Base-by-base conservation (phyloP, 2,888 invertebrate genomes). In the Pandemis cinnamomeana region DNA sequence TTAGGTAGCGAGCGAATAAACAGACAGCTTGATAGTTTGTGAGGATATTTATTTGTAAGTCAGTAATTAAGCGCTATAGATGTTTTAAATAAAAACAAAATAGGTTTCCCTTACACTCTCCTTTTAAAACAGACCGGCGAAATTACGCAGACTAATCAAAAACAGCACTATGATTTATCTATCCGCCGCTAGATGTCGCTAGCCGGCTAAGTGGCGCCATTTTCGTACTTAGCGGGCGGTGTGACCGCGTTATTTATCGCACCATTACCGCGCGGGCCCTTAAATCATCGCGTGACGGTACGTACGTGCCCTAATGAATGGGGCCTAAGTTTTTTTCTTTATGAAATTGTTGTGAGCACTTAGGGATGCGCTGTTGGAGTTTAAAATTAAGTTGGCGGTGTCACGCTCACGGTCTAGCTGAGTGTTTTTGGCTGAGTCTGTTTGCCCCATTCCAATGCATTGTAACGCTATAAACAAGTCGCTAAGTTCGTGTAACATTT, bases 221-320 rank as follows among this genome's bases (percentile, higher is more conserved):
- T 90, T 87, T 88, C 87, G 87, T 89, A 89, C 89, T 90, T 90
- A 85, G 82, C 78, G 82, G 83, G 84, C 87, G 86, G 82, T 87
- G 89, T 91, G 90, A 90, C 93, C 91, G 88, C 83, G 88, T 93
- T 94, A 94, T 94, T 94, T 94, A 94, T 94, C 91, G 93, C 91
- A 82, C 94, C 94, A 94, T 94, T 94, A 94, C 90, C 84, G 90
- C 87, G 85, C 85, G 84, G 87, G 82, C 88, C 91, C 87, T 90
- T 94, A 94, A 94, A 94, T 94, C 94, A 94, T 94, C 91, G 87
- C 90, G 89, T 91, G 94, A 93, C 94, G 86, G 86, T 87, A 86
- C 86, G 87, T 85, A 84, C 82, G 88, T 83, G 87, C 86, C 86
- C 86, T 93, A 93, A 93, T 93, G 93, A 93, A 93, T 92, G 93